These are phyloP conservation scores for Drosophila watanabei DNA, from an alignment of 1,140 invertebrate genomes.

Conservation along the genomic window DNA sequence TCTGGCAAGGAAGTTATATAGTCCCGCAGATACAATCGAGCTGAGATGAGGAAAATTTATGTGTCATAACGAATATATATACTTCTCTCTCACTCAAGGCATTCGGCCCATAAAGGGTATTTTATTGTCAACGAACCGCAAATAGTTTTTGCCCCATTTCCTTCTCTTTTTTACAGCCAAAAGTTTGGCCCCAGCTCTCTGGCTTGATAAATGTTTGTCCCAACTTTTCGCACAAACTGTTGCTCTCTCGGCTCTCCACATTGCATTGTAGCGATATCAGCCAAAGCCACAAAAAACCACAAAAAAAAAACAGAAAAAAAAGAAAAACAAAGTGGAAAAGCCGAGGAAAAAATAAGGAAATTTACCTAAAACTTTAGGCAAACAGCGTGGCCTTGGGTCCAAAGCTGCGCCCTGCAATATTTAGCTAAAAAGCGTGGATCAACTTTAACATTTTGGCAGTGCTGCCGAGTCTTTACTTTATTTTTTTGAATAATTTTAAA, in stretches of 20 bases:
- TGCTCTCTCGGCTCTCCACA: constrained; percentile 51
- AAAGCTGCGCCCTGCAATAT: constrained; percentile 18
- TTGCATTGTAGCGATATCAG: constrained; percentile 59
- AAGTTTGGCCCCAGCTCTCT: constrained; percentile 50
- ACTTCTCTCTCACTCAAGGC: constrained; percentile 2
- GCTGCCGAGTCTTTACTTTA: neutral
- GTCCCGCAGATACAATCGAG: neutral
- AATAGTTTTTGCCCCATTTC: constrained; percentile 54
- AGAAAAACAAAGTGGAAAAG: constrained; percentile 19
- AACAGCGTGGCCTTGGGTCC: constrained; percentile 49
- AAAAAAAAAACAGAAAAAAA: constrained; percentile 16
- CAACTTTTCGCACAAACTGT: constrained; percentile 78
- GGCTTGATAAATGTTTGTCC: constrained; percentile 77
- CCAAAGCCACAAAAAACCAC: constrained; percentile 28
- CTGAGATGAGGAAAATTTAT: constrained; percentile 24
- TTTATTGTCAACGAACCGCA: constrained; percentile 59
- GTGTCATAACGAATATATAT: constrained; percentile 20
- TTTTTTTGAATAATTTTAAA: too few relatives aligned
- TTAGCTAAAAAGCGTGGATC: constrained; percentile 15
- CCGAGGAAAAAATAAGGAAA: constrained; percentile 41
- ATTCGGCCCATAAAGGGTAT: constrained; percentile 39
- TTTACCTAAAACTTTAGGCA: constrained; percentile 77
- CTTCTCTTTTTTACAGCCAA: constrained; percentile 39
- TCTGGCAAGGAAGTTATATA: constrained; percentile 25
- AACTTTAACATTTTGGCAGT: constrained; percentile 13